phyloP scores from a whole-genome alignment of 2,888 invertebrate species.

The Germaria angustata region DNA sequence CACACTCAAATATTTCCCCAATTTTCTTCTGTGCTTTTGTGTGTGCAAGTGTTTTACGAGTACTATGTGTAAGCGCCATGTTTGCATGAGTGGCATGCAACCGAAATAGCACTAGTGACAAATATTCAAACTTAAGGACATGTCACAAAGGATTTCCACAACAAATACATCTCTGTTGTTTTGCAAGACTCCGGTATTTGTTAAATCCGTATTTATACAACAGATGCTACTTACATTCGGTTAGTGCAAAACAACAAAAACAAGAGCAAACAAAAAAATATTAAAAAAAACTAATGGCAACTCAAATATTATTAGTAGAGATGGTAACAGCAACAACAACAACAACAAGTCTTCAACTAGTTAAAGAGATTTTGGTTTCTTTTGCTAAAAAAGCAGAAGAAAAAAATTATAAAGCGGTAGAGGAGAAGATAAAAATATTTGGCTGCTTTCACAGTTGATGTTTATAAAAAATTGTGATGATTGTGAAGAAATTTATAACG shows the following conservation, averaged over 20 bases:
- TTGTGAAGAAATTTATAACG: slow-evolving; percentile 20
- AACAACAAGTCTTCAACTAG: slow-evolving; percentile 25
- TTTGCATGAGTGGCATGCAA: slow-evolving; percentile 44
- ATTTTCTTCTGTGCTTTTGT: slow-evolving; percentile 14
- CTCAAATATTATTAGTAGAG: neutral
- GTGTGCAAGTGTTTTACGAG: neutral
- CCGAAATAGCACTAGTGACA: slow-evolving; percentile 63
- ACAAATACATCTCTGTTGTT: slow-evolving; percentile 64
- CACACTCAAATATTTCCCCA: neutral
- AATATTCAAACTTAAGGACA: slow-evolving; percentile 67
- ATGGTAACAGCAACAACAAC: slow-evolving; percentile 2
- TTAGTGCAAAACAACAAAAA: neutral
- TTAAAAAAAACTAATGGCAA: neutral
- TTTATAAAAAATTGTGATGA: slow-evolving; percentile 38
- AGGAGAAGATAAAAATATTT: neutral
- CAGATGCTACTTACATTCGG: slow-evolving; percentile 60
- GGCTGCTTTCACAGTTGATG: slow-evolving; percentile 7
- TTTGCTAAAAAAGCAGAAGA: neutral
- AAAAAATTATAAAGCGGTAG: neutral
- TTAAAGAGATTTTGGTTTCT: slow-evolving; percentile 39
- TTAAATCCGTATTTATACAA: slow-evolving; percentile 58
- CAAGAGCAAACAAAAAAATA: neutral
- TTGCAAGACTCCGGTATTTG: slow-evolving; percentile 57
- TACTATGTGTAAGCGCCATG: slow-evolving; percentile 3
- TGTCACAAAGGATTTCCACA: slow-evolving; percentile 68